These are phyloP conservation scores for Sarcophaga bullata DNA, from an alignment of 1,140 invertebrate species.

Conservation along the genomic window DNA sequence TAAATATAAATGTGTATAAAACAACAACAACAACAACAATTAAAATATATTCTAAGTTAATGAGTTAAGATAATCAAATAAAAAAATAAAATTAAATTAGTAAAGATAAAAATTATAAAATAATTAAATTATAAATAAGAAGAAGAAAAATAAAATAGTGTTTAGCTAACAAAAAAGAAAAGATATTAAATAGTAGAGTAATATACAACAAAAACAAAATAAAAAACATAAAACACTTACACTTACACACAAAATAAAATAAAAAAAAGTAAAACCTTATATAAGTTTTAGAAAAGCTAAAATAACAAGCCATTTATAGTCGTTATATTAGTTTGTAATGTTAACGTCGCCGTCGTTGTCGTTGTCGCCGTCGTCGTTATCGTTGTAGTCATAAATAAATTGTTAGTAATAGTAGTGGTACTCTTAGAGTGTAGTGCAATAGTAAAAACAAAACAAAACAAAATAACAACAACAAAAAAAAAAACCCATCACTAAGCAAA, in stretches of 20 bases:
- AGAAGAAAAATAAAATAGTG: no score
- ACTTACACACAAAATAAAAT: neutral
- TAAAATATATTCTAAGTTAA: neutral
- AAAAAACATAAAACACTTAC: neutral
- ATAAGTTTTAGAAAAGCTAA: constrained; percentile 25
- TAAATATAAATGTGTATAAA: neutral
- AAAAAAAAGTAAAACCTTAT: constrained; percentile 14
- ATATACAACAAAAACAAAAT: neutral
- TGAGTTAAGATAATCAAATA: no score
- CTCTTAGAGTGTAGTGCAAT: neutral
- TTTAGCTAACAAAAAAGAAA: neutral
- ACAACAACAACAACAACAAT: neutral
- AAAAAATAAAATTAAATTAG: no score
- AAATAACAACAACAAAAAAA: neutral
- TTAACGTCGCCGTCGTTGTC: constrained; percentile 6
- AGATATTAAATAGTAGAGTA: constrained; percentile 17
- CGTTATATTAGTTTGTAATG: constrained; percentile 36
- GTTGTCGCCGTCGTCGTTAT: constrained; percentile 24
- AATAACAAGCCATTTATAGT: constrained; percentile 31
- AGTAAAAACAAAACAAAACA: neutral
- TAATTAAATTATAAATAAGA: no score
- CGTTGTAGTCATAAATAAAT: neutral
- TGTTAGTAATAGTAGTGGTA: neutral
- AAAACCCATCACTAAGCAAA: neutral
- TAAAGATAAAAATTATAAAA: no score